phyloP scores from a whole-genome alignment of 2,888 invertebrate genomes.

The Chrysopilus asiliformis region DNA sequence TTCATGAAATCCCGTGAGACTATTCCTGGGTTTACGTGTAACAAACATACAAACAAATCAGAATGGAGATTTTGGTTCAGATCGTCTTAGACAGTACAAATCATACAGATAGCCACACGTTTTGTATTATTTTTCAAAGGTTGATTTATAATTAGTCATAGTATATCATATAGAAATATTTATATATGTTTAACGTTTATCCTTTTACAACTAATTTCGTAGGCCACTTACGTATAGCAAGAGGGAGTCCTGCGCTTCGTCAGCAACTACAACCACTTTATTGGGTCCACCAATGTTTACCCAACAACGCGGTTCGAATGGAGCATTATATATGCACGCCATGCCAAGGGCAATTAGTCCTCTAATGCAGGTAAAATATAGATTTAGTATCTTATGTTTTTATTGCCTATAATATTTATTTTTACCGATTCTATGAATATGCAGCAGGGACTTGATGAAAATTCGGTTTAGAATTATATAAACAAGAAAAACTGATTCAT shows the following conservation, averaged over 20 bases:
- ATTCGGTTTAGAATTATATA: constrained; percentile 26
- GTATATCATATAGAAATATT: too few species aligned
- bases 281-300: constrained; percentile 37
- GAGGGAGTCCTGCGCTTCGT: constrained; percentile 65
- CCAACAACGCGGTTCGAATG: constrained; percentile 32
- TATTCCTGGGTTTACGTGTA: too few species aligned
- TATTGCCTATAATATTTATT: constrained; percentile 7
- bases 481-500: not conserved
- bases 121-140: too few species aligned
- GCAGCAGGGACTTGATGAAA: constrained; percentile 33
- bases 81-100: too few species aligned
- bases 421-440: constrained; percentile 5
- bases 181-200: too few species aligned
- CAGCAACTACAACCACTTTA: constrained; percentile 65
- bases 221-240: constrained; percentile 60
- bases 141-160: too few species aligned
- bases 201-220: too few species aligned
- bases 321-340: constrained; percentile 30
- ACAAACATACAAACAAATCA: too few species aligned
- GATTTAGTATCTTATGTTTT: constrained; percentile 1
- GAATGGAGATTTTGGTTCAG: too few species aligned
- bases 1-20: too few species aligned
- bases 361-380: constrained; percentile 29
- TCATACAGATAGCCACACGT: too few species aligned
- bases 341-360: constrained; percentile 33